Conservation (phyloP, 2,113 vertebrate species). For the Gracilinanus agilis region DNA sequence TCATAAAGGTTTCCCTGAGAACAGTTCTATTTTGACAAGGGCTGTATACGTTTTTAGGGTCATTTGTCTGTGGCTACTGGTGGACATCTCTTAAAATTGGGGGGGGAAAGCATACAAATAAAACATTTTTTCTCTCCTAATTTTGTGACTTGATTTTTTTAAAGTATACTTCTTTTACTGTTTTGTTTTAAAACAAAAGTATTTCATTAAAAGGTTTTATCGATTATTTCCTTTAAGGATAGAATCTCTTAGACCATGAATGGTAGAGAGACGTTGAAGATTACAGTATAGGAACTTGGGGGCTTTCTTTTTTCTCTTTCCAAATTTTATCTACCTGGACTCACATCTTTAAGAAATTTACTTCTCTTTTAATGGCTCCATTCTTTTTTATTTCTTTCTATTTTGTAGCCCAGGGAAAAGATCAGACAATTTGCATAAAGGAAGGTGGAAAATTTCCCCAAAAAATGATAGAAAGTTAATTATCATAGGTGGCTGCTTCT, state of each 20-base stretch:
- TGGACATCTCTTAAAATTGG: rapidly evolving
- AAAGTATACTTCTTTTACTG: background rate
- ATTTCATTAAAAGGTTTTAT: background rate
- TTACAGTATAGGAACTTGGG: background rate
- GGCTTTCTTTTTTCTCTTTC: background rate
- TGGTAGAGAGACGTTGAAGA: background rate
- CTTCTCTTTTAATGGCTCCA: background rate
- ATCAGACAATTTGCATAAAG: background rate
- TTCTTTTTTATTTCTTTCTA: background rate
- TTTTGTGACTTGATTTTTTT: background rate
- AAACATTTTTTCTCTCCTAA: background rate
- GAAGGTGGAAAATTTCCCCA: background rate
- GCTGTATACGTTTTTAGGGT: background rate
- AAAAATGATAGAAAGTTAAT: background rate
- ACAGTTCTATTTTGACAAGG: background rate
- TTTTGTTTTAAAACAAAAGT: background rate
- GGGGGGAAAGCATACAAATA: background rate
- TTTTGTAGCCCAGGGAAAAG: background rate
- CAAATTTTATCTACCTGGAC: background rate
- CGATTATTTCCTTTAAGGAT: background rate
- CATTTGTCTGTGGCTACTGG: background rate
- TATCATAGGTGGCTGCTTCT: background rate
- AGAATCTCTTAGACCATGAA: background rate
- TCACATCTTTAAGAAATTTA: background rate
- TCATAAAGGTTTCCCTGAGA: background rate